Conservation (phyloP, 2,797 vertebrate genomes). For the Apogon talboti region DNA sequence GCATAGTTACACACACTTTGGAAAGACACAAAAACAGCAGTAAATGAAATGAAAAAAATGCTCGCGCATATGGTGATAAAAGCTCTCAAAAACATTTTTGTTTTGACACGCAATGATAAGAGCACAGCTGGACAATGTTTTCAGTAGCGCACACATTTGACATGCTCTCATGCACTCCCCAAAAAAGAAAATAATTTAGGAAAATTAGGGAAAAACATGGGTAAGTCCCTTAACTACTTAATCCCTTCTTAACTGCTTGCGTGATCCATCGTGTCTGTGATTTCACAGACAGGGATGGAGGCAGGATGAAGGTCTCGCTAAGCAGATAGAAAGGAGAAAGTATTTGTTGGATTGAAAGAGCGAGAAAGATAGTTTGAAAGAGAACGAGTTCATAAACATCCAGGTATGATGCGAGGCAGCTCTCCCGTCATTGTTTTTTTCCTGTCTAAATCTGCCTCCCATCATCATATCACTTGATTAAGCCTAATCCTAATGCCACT, state of each 20-base stretch:
- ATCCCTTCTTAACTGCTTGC: slow-evolving; percentile 74
- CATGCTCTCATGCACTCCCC: slow-evolving; percentile 31
- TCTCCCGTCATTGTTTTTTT: slow-evolving; percentile 43
- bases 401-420: slow-evolving; percentile 47
- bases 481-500: slow-evolving; percentile 70
- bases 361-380: slow-evolving; percentile 26
- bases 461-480: slow-evolving; percentile 73
- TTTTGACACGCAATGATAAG: slow-evolving; percentile 49
- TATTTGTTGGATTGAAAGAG: slow-evolving; percentile 55
- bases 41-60: slow-evolving; percentile 2
- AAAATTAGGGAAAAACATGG: slow-evolving; percentile 68
- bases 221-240: slow-evolving; percentile 69
- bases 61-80: slow-evolving; percentile 36
- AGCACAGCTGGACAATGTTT: slow-evolving; percentile 55
- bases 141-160: slow-evolving; percentile 29
- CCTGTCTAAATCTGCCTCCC: slow-evolving; percentile 50
- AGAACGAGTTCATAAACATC: slow-evolving; percentile 33
- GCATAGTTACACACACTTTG: slow-evolving; percentile 23
- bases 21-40: slow-evolving; percentile 6
- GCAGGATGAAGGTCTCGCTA: slow-evolving; percentile 33
- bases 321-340: slow-evolving; percentile 52
- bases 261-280: slow-evolving; percentile 68
- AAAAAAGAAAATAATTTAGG: slow-evolving; percentile 63
- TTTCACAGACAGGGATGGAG: slow-evolving; percentile 45
- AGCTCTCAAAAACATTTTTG: slow-evolving; percentile 38